A percentile compares a stretch with the other conserved stretches of the same genome.
phyloP scores from a whole-genome alignment of 2,113 vertebrate species.

The Pelmatolapia mariae region DNA sequence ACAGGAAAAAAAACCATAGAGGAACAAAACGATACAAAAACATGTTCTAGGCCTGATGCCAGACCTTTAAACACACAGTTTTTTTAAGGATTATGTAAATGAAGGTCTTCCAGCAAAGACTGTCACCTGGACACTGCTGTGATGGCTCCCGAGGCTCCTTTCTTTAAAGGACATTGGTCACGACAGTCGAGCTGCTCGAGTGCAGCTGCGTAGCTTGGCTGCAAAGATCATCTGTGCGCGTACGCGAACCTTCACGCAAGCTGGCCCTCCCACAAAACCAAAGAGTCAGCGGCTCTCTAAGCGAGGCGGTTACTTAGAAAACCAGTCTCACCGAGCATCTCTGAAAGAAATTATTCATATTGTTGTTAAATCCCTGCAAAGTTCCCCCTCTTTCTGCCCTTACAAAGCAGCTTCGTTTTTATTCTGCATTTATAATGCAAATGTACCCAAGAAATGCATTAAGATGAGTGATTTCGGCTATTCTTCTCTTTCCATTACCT shows the following conservation, averaged over 20 bases:
- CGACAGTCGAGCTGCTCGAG: not conserved
- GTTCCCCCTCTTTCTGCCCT: constrained; percentile 7
- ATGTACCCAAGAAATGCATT: constrained; percentile 64
- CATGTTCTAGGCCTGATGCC: not conserved
- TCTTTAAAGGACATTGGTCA: constrained; percentile 14
- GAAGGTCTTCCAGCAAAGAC: not conserved
- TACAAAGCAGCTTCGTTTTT: constrained; percentile 32
- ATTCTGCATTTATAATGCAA: constrained; percentile 66
- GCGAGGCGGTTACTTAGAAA: not conserved
- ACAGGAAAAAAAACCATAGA: not conserved
- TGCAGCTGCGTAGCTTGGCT: constrained; percentile 3
- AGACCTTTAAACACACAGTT: not conserved
- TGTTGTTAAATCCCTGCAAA: constrained; percentile 13
- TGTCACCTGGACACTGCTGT: not conserved
- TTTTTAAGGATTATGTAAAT: not conserved
- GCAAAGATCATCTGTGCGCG: not conserved
- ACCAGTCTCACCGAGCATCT: not conserved
- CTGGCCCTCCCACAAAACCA: not conserved
- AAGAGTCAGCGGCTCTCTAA: not conserved
- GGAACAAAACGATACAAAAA: not conserved
- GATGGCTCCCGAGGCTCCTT: not conserved
- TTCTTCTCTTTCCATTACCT: constrained; percentile 42
- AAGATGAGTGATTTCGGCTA: constrained; percentile 44
- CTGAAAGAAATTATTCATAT: constrained; percentile 40
- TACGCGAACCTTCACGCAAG: not conserved